Conservation (phyloP, 2,888 invertebrate genomes). For the Thelaira solivaga region DNA sequence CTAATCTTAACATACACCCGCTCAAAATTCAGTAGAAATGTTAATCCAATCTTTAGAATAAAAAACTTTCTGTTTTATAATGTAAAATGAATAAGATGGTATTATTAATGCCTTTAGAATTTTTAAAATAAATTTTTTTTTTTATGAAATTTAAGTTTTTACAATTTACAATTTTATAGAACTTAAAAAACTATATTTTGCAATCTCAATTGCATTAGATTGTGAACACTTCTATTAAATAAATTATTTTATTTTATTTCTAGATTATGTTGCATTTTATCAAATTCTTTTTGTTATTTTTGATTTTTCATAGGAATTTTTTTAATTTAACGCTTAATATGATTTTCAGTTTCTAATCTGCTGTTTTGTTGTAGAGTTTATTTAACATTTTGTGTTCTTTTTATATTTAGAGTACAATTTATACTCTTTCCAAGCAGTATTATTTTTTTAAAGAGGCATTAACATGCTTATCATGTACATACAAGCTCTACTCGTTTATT, state of each 20-base stretch:
- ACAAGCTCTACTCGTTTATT: background rate
- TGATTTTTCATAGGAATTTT: conserved; percentile 66
- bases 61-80: no score
- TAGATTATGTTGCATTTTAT: conserved; percentile 5
- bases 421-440: background rate
- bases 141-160: no score
- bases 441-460: background rate
- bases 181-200: no score
- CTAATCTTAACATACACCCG: no score
- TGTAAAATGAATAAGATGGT: no score
- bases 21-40: no score
- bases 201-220: no score
- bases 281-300: conserved; percentile 45
- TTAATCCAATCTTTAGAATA: no score
- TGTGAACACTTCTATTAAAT: no score
- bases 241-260: background rate
- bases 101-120: no score
- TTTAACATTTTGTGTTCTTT: background rate
- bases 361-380: conserved; percentile 50
- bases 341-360: conserved; percentile 65
- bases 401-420: background rate
- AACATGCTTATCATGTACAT: conserved; percentile 1
- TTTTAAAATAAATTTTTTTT: no score
- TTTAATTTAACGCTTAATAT: conserved; percentile 73
- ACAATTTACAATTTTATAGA: no score